phyloP scores from a whole-genome alignment of 2,113 vertebrate species.

The Indicator maculatus region DNA sequence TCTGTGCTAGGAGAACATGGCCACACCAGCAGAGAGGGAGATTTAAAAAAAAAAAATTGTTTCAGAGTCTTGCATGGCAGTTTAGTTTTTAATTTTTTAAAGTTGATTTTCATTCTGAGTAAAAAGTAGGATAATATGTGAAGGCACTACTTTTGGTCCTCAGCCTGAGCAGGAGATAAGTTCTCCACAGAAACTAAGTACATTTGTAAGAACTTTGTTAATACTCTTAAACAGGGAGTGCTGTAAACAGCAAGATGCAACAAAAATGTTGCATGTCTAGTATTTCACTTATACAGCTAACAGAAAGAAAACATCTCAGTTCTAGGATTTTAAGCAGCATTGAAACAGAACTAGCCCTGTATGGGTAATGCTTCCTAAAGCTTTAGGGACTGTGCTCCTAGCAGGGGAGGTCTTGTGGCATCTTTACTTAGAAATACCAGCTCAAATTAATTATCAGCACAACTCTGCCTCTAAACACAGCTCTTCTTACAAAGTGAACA shows the following conservation, averaged over 20 bases:
- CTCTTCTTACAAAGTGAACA: rapidly evolving
- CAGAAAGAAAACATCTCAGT: rapidly evolving
- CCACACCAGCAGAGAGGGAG: not conserved
- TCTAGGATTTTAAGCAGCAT: not conserved
- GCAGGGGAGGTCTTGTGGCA: not conserved
- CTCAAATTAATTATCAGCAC: not conserved
- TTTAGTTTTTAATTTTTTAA: not conserved
- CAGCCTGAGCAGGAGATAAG: not conserved
- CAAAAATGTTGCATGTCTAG: too few relatives aligned
- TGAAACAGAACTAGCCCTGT: not conserved
- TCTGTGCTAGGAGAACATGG: not conserved
- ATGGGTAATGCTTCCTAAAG: not conserved
- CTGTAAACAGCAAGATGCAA: not conserved
- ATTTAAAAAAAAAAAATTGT: not conserved
- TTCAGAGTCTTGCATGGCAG: not conserved
- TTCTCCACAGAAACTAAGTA: not conserved
- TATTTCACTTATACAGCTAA: not conserved
- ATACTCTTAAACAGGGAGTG: not conserved
- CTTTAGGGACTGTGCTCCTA: too few relatives aligned
- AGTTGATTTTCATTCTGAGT: not conserved
- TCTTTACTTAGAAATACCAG: not conserved
- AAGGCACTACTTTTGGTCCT: not conserved
- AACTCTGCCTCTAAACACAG: not conserved
- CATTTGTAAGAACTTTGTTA: not conserved
- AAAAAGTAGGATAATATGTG: not conserved